Conservation (phyloP, 2,797 vertebrate species). For the Onychomys torridus region DNA sequence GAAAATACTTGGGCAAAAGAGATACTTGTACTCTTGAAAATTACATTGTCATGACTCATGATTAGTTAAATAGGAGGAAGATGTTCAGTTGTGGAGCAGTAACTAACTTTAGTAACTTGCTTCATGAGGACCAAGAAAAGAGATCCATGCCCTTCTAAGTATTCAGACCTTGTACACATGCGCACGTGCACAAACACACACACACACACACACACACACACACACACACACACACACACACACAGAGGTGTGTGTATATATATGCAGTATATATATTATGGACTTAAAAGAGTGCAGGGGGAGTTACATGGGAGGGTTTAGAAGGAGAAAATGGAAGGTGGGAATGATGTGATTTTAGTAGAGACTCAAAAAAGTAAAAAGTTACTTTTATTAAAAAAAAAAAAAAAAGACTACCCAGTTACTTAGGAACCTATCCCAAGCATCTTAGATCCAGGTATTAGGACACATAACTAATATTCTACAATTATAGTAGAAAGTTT, state of each 20-base stretch:
- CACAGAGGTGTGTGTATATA: no score
- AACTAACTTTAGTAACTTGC: not conserved
- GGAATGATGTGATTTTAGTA: not conserved
- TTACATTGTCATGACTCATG: not conserved
- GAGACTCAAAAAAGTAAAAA: not conserved
- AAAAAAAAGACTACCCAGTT: not conserved
- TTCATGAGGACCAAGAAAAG: not conserved
- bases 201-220: no score
- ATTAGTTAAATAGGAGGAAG: not conserved
- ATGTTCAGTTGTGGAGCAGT: not conserved
- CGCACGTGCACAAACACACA: no score
- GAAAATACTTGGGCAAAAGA: not conserved
- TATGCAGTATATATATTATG: no score
- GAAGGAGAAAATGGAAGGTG: not conserved
- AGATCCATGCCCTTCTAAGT: not conserved
- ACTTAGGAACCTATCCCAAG: not conserved
- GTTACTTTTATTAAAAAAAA: not conserved
- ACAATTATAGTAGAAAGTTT: not conserved
- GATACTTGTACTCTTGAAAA: not conserved
- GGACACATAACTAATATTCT: not conserved
- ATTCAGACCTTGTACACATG: not conserved
- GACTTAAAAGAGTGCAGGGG: not conserved
- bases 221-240: no score
- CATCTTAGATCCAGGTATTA: not conserved
- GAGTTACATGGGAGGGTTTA: not conserved